Evolutionary conservation across 2,888 invertebrate genomes (phyloP), one percentile per base, ranked within the genome.

Genomic region (Tachina grossa): DNA sequence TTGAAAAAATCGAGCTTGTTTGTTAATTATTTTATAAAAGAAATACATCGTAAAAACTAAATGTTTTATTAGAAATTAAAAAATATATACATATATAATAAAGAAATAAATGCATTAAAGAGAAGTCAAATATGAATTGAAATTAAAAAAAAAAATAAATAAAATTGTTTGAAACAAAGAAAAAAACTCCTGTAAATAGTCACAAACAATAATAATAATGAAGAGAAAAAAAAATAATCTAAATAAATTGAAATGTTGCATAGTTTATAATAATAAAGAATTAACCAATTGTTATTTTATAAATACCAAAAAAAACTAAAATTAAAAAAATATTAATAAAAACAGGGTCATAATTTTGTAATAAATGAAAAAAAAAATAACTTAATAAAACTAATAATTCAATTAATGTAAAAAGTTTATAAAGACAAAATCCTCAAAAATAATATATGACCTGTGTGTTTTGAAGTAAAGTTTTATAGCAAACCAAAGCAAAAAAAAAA

Each of bases 1-100:
- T 83, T 85, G 80, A 84, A 85, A 83, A 84, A 87, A 85, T 84
- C 85, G 85, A 85, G 86, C 76, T 83, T 83, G 87, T 85, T 86
- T 83, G 86, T 87, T 85, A 87, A 87, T 87, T 86, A 83, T 84
- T 86, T 83, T 78, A 77, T 85, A 77, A 78, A 85, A 76, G 81
- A 71, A 68, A 84, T 65, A 22, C 49, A 77, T 31, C 49, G 11
- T 49, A 39, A 72, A 76, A 72, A 69, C 11, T 74, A 72, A 16
- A 74, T 66, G 59, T 53, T 68, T 53, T 68, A 45, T 59, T 65
- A 74, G 57, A 49, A 55, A 80, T 19, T 53, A 63, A 45, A 10
- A n/a, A 49, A 11, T 22, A 31, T 3, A 31, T 2, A 31, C 2
- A 31, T 31, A 22, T 53, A 65, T 22, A 55, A 55, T 6, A 45